Conservation (phyloP, 2,113 vertebrate species). For the Mobula birostris region DNA sequence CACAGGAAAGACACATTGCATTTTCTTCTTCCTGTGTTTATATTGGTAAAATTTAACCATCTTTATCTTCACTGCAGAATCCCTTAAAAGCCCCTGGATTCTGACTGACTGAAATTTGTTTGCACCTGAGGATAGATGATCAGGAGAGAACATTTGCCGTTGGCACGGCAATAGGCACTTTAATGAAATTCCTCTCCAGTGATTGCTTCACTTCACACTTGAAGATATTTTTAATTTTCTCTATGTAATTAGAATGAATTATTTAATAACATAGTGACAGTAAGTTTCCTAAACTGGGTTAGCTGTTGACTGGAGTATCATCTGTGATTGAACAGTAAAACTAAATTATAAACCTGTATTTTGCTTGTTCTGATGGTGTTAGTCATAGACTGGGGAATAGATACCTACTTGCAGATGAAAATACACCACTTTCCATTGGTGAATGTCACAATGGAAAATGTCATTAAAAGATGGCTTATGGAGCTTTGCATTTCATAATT, state of each 20-base stretch:
- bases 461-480: not conserved
- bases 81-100: not conserved
- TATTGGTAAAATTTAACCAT: not conserved
- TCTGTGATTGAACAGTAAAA: not conserved
- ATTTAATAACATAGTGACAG: not conserved
- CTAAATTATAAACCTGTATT: not conserved
- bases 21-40: not conserved
- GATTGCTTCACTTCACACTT: not conserved
- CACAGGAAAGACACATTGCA: not conserved
- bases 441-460: not conserved
- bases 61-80: not conserved
- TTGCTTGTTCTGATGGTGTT: not conserved
- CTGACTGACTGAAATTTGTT: not conserved
- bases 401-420: not conserved
- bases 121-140: not conserved
- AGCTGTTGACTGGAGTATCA: not conserved
- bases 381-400: slow-evolving; percentile 5
- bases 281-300: not conserved
- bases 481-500: not conserved
- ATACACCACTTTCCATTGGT: not conserved
- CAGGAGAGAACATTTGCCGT: not conserved
- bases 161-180: not conserved
- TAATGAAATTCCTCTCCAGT: not conserved
- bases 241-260: not conserved
- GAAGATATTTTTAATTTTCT: not conserved